These are phyloP conservation scores for Ecdyonurus torrentis DNA, from an alignment of 2,888 invertebrate genomes.

Conservation along the genomic window DNA sequence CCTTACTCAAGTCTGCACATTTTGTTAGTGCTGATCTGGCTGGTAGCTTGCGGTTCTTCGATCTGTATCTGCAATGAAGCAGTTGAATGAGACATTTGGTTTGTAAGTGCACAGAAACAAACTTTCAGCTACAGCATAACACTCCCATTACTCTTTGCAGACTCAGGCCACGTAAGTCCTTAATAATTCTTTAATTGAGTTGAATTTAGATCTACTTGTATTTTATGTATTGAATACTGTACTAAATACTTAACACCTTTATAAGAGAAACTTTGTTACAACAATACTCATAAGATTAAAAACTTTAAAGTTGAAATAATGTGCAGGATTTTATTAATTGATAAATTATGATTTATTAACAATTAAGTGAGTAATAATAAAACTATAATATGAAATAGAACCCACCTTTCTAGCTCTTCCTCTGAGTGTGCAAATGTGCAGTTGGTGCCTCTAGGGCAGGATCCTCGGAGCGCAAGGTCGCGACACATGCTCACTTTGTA, in stretches of 20 bases:
- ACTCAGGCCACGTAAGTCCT: too few relatives aligned
- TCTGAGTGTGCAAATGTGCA: constrained; percentile 89
- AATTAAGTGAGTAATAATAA: neutral
- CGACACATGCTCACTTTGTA: constrained; percentile 87
- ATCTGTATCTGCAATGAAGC: constrained; percentile 32
- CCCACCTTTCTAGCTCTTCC: constrained; percentile 69
- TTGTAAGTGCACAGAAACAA: neutral
- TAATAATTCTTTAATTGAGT: too few relatives aligned
- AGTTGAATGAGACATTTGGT: too few relatives aligned
- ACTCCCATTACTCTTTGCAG: too few relatives aligned
- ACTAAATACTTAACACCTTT: too few relatives aligned
- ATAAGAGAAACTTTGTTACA: too few relatives aligned
- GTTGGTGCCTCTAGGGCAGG: constrained; percentile 69
- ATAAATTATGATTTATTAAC: neutral
- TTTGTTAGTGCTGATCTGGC: neutral
- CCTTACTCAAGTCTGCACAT: neutral
- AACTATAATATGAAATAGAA: neutral
- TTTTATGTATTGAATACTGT: too few relatives aligned
- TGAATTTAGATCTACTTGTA: too few relatives aligned
- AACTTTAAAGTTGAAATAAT: too few relatives aligned
- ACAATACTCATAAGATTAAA: too few relatives aligned
- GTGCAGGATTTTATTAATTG: neutral
- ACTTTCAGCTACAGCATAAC: too few relatives aligned
- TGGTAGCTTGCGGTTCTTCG: constrained; percentile 42
- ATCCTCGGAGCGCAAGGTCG: constrained; percentile 58